Percentiles rank a stretch among this genome's conserved stretches.
These are phyloP conservation scores for Andrena praecox DNA, from an alignment of 2,888 invertebrate species.

Conservation along the genomic window DNA sequence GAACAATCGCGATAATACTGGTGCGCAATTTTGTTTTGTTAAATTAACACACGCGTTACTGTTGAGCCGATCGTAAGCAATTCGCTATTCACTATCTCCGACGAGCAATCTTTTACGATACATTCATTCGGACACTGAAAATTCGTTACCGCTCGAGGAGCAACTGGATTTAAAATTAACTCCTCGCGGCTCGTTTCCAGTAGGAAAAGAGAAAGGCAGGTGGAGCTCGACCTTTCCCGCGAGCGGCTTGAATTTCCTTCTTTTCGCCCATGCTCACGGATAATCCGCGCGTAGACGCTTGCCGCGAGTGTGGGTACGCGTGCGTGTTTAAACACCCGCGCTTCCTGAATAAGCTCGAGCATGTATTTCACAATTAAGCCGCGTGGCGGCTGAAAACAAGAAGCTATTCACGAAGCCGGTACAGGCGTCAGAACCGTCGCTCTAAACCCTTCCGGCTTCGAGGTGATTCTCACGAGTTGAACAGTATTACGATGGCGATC, in stretches of 20 bases:
- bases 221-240: constrained; percentile 51
- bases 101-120: not conserved
- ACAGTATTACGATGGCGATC: constrained; percentile 18
- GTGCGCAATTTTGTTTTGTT: not conserved
- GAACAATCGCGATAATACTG: too few relatives aligned
- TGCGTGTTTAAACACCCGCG: constrained; percentile 5
- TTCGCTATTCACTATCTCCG: too few relatives aligned
- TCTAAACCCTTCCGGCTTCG: constrained; percentile 25
- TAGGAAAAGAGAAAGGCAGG: constrained; percentile 60
- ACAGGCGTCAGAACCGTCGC: constrained; percentile 11
- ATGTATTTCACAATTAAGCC: constrained; percentile 67
- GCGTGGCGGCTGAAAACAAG: constrained; percentile 72
- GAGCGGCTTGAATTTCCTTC: constrained; percentile 9
- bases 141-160: constrained; percentile 70
- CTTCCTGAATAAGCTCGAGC: constrained; percentile 57
- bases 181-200: constrained; percentile 55
- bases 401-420: constrained; percentile 70
- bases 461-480: constrained; percentile 43
- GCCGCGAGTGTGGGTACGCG: not conserved
- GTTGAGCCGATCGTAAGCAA: too few relatives aligned
- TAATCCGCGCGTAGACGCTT: not conserved
- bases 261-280: not conserved
- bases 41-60: not conserved
- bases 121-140: constrained; percentile 38
- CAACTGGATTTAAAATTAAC: constrained; percentile 75